phyloP scores from a whole-genome alignment of 1,140 invertebrate genomes.

The Diabrotica undecimpunctata region DNA sequence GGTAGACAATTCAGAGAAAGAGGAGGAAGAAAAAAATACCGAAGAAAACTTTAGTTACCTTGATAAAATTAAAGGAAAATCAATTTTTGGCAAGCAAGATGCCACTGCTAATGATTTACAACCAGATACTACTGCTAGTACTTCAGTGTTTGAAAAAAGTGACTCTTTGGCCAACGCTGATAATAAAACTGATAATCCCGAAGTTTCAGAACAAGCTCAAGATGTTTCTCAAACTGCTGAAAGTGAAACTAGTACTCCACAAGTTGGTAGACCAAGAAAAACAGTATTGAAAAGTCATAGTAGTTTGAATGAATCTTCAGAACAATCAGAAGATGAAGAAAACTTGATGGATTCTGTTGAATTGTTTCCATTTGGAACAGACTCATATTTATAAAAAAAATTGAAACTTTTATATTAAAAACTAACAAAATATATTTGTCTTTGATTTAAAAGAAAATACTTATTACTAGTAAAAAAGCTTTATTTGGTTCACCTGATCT shows the following conservation, averaged over 20 bases:
- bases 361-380: constrained; percentile 25
- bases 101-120: not conserved
- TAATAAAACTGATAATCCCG: not conserved
- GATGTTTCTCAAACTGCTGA: not conserved
- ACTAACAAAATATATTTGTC: no score
- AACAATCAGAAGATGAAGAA: constrained; percentile 1
- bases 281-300: not conserved
- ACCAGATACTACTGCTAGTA: not conserved
- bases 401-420: no score
- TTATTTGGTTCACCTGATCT: no score
- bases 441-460: no score
- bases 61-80: constrained; percentile 18
- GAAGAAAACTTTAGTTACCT: constrained; percentile 21
- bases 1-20: constrained; percentile 20
- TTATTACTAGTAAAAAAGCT: no score
- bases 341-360: constrained; percentile 21
- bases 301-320: not conserved
- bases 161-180: not conserved
- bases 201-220: not conserved
- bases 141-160: not conserved
- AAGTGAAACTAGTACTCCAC: constrained; percentile 1
- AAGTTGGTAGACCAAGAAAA: constrained; percentile 2
- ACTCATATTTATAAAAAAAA: constrained; percentile 24
- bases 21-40: constrained; percentile 14
- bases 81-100: constrained; percentile 30